phyloP scores from a whole-genome alignment of 2,888 invertebrate genomes.

The Stegana nigrithorax region DNA sequence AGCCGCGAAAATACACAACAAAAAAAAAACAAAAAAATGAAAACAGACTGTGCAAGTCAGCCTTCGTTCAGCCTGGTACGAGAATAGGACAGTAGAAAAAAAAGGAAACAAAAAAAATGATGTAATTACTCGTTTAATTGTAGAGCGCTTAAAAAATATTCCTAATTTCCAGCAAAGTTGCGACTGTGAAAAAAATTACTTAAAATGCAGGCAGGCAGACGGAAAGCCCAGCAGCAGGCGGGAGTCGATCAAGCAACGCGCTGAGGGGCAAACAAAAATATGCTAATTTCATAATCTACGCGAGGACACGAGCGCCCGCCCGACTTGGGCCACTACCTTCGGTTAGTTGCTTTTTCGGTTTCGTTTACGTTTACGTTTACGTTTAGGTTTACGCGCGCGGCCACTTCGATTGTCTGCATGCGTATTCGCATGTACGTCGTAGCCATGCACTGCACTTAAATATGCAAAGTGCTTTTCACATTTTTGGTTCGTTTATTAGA shows the following conservation, averaged over 20 bases:
- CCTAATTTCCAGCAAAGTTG: constrained; percentile 30
- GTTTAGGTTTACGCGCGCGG: too few species aligned
- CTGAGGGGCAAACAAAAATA: constrained; percentile 50
- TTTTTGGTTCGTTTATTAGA: constrained; percentile 64
- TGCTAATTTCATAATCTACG: constrained; percentile 62
- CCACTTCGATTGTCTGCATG: constrained; percentile 53
- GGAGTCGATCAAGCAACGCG: neutral
- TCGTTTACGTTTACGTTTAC: too few species aligned
- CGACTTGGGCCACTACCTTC: neutral
- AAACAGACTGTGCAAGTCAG: constrained; percentile 16
- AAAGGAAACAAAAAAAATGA: constrained; percentile 37
- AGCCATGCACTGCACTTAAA: constrained; percentile 53
- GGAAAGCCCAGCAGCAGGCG: too few species aligned
- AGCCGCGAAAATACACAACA: constrained; percentile 42
- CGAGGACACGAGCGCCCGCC: constrained; percentile 13
- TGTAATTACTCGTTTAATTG: constrained; percentile 68
- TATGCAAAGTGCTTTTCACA: constrained; percentile 48
- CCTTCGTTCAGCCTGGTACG: too few species aligned
- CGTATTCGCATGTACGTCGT: too few species aligned
- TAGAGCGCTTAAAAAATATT: constrained; percentile 55
- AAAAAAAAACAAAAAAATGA: constrained; percentile 32
- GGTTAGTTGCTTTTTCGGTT: too few species aligned
- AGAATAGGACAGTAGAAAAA: constrained; percentile 33
- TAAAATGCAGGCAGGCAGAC: constrained; percentile 53
- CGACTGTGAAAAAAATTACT: constrained; percentile 41